These are phyloP conservation scores for Aporophyla lueneburgensis DNA, from an alignment of 2,888 invertebrate genomes.

Conservation along the genomic window DNA sequence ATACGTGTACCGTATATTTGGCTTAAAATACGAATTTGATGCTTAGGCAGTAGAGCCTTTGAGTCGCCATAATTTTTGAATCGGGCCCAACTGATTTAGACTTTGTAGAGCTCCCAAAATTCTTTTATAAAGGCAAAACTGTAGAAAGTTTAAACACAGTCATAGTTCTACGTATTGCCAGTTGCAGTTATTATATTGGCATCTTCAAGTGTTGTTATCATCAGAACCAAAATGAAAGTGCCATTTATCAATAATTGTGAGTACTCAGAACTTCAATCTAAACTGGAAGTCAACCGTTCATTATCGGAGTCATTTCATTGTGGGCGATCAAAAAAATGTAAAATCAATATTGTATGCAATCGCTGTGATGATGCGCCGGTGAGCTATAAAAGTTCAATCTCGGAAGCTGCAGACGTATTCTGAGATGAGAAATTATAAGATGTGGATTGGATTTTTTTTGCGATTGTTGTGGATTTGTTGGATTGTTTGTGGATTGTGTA, in stretches of 20 bases:
- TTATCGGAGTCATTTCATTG: slow-evolving; percentile 71
- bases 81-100: background rate
- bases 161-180: background rate
- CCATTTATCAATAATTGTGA: slow-evolving; percentile 15
- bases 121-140: background rate
- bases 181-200: background rate
- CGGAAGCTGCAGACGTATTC: slow-evolving; percentile 71
- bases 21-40: no score
- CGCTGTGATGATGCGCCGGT: slow-evolving; percentile 75
- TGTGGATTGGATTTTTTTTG: no score
- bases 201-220: background rate
- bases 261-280: slow-evolving; percentile 47
- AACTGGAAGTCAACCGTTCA: slow-evolving; percentile 36
- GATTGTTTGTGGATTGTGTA: no score
- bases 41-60: no score
- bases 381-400: slow-evolving; percentile 80
- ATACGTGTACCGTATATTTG: no score
- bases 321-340: slow-evolving; percentile 72
- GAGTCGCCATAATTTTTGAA: no score
- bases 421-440: slow-evolving; percentile 43
- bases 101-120: background rate
- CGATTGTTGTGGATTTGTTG: no score
- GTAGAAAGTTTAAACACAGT: background rate
- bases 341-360: slow-evolving; percentile 86
- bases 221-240: background rate